These are phyloP conservation scores for Schizopygopsis malacanthus DNA, from an alignment of 2,797 vertebrate species.

Conservation along the genomic window DNA sequence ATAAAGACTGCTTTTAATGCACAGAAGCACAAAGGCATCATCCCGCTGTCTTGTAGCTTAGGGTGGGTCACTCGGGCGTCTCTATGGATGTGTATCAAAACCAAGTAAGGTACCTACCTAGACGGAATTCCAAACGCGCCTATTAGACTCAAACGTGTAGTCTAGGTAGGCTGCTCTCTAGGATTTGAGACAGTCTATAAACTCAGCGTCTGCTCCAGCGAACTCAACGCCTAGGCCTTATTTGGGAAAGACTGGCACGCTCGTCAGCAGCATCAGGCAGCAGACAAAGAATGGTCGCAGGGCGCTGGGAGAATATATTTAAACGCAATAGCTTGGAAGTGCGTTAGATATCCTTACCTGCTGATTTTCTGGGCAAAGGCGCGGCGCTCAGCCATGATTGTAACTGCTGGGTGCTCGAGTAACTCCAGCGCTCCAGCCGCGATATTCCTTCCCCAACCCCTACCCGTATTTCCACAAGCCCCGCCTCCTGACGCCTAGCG, in stretches of 20 bases:
- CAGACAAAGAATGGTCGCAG: slow-evolving; percentile 1
- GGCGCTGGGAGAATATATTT: not conserved
- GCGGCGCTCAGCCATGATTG: slow-evolving; percentile 97
- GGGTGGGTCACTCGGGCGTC: slow-evolving; percentile 78
- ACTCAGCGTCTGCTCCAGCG: slow-evolving; percentile 31
- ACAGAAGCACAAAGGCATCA: slow-evolving; percentile 48
- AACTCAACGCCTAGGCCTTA: slow-evolving; percentile 72
- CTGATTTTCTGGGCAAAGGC: slow-evolving; percentile 98
- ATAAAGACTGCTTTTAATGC: not conserved
- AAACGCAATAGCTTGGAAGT: not conserved
- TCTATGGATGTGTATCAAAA: slow-evolving; percentile 55
- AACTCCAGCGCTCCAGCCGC: slow-evolving; percentile 72
- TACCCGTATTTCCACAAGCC: not conserved
- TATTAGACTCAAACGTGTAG: not conserved
- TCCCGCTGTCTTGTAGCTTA: slow-evolving; percentile 49
- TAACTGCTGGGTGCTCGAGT: slow-evolving; percentile 73
- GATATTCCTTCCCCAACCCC: slow-evolving; percentile 36
- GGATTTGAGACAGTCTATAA: slow-evolving; percentile 15
- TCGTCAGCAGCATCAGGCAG: not conserved
- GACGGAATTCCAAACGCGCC: not conserved
- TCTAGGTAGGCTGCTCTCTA: slow-evolving; percentile 55
- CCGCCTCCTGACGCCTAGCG: slow-evolving; percentile 63
- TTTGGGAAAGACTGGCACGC: slow-evolving; percentile 61
- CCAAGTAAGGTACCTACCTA: slow-evolving; percentile 16
- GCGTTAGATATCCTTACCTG: slow-evolving; percentile 81